phyloP scores from a whole-genome alignment of 2,113 vertebrate species.

The Sander vitreus region DNA sequence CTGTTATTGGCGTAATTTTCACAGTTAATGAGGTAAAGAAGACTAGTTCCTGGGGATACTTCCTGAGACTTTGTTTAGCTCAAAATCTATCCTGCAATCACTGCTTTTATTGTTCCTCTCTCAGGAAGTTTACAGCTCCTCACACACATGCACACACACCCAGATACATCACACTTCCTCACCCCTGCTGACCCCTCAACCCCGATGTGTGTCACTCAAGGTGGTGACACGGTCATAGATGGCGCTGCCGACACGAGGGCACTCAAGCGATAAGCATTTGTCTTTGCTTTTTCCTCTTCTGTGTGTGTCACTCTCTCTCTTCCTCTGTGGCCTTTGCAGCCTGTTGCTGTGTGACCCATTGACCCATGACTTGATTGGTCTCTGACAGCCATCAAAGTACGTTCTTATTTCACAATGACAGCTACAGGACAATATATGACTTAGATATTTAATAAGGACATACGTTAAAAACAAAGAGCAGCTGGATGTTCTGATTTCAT shows the following conservation, averaged over 20 bases:
- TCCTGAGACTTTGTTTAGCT: slow-evolving; percentile 7
- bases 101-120: slow-evolving; percentile 42
- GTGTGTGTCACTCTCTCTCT: slow-evolving; percentile 18
- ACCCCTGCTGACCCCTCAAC: slow-evolving; percentile 62
- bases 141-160: slow-evolving; percentile 18
- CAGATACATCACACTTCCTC: slow-evolving; percentile 51
- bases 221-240: slow-evolving; percentile 68
- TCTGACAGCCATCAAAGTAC: slow-evolving; percentile 61
- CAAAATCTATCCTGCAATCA: slow-evolving; percentile 41
- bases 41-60: slow-evolving; percentile 1
- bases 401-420: slow-evolving; percentile 40
- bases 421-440: slow-evolving; percentile 24
- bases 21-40: background rate
- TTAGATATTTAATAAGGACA: background rate
- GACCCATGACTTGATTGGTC: slow-evolving; percentile 64
- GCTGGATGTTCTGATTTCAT: background rate
- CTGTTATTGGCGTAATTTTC: background rate
- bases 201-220: slow-evolving; percentile 73
- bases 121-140: slow-evolving; percentile 39
- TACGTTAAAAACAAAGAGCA: slow-evolving; percentile 1
- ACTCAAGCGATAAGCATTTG: slow-evolving; percentile 65
- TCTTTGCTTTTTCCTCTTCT: slow-evolving; percentile 51
- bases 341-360: slow-evolving; percentile 65
- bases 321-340: slow-evolving; percentile 50
- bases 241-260: slow-evolving; percentile 60